These are phyloP conservation scores for Phalanger gymnotis DNA, from an alignment of 2,797 vertebrate species.

Conservation along the genomic window DNA sequence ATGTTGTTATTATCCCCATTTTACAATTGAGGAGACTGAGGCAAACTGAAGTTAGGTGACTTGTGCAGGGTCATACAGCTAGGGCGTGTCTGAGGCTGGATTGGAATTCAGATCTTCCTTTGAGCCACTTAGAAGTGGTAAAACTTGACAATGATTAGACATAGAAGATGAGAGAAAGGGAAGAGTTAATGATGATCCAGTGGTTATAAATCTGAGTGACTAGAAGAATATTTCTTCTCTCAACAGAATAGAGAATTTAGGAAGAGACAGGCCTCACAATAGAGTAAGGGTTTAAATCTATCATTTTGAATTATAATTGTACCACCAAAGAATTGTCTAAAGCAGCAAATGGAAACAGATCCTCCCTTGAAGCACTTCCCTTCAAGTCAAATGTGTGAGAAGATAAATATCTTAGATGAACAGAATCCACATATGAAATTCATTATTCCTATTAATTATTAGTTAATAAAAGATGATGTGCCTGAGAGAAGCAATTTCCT, in stretches of 20 bases:
- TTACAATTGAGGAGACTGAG: not conserved
- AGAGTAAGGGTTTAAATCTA: not conserved
- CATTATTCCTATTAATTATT: not conserved
- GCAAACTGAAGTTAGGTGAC: not conserved
- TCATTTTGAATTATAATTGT: not conserved
- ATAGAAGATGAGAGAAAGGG: not conserved
- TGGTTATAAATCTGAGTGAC: not conserved
- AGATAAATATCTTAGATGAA: not conserved
- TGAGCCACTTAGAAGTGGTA: not conserved
- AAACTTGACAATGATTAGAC: not conserved
- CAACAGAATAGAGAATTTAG: not conserved
- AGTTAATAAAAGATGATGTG: not conserved
- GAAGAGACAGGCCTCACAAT: not conserved
- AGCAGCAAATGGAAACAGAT: not conserved
- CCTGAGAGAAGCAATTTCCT: slow-evolving; percentile 4
- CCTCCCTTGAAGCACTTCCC: not conserved
- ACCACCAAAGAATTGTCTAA: not conserved
- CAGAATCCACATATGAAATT: not conserved
- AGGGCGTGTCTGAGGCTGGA: not conserved
- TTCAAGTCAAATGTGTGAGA: not conserved
- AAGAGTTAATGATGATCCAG: not conserved
- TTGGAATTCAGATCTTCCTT: not conserved
- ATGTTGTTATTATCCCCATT: not conserved
- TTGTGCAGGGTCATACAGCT: not conserved
- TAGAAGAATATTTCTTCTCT: not conserved